A percentile compares a stretch with the other conserved stretches of the same genome.
phyloP scores from a whole-genome alignment of 2,888 invertebrate genomes.

The Polylopha cassiicola region DNA sequence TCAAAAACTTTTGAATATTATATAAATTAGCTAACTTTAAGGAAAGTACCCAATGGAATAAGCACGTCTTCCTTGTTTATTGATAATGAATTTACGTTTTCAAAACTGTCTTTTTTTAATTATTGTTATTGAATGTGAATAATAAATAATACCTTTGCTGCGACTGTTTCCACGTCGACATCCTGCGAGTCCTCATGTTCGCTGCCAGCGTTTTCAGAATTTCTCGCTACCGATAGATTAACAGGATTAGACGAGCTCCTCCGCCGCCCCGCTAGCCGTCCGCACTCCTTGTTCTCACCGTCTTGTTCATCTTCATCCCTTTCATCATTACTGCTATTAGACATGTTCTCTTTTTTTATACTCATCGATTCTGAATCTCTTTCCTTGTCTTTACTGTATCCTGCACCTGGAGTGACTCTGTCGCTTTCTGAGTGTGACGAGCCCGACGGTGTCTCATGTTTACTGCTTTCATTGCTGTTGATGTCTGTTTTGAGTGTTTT shows the following conservation, averaged over 20 bases:
- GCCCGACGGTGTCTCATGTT: constrained; percentile 70
- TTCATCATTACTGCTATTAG: constrained; percentile 73
- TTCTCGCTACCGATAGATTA: constrained; percentile 82
- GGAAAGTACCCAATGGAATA: no score
- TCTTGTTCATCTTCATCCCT: constrained; percentile 69
- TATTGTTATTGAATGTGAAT: no score
- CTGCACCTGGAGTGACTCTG: constrained; percentile 63
- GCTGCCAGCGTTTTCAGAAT: constrained; percentile 77
- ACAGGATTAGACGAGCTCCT: constrained; percentile 89
- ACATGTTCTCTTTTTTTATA: constrained; percentile 74
- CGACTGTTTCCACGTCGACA: constrained; percentile 73
- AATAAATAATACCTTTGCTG: constrained; percentile 75
- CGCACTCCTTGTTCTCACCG: constrained; percentile 71
- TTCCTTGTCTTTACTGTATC: constrained; percentile 71
- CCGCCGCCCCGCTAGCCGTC: constrained; percentile 76
- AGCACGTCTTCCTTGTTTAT: no score
- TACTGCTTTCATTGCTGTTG: constrained; percentile 74
- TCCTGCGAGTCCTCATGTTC: constrained; percentile 75
- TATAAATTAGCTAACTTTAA: no score
- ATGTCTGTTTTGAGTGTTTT: constrained; percentile 69
- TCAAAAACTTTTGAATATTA: no score
- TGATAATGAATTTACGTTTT: no score
- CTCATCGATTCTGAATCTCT: constrained; percentile 62
- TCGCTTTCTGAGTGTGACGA: constrained; percentile 74
- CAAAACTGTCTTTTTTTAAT: neutral